Percentiles rank a stretch among this genome's conserved stretches.
Conservation (phyloP, 2,113 vertebrate genomes). For the Triplophysa rosa region DNA sequence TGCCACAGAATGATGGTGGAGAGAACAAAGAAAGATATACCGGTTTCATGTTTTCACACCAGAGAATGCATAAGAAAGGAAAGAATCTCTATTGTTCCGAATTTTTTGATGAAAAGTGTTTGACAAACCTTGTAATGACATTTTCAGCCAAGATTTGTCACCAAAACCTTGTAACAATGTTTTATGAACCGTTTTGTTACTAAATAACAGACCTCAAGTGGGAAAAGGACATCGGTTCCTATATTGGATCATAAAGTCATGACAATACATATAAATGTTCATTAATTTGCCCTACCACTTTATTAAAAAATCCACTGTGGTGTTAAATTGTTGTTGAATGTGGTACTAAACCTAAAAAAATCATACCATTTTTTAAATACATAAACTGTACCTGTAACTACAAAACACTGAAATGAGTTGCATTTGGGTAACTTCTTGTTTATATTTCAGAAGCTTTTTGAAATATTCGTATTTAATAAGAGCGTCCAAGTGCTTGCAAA, state of each 20-base stretch:
- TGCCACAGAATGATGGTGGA: slow-evolving; percentile 8
- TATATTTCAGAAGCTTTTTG: background rate
- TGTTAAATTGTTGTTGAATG: background rate
- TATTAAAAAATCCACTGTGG: background rate
- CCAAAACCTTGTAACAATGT: background rate
- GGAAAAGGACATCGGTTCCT: too few relatives aligned
- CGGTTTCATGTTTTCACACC: slow-evolving; percentile 7
- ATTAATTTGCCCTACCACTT: background rate
- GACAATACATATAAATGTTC: background rate
- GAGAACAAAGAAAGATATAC: slow-evolving; percentile 39
- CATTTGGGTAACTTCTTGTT: background rate
- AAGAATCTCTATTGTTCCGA: background rate
- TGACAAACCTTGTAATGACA: too few relatives aligned
- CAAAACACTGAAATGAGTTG: background rate
- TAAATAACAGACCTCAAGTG: too few relatives aligned
- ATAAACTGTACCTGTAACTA: background rate
- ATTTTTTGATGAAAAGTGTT: background rate
- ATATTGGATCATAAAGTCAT: background rate
- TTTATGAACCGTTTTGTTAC: background rate
- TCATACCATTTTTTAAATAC: too few relatives aligned
- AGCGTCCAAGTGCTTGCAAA: background rate
- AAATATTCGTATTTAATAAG: background rate
- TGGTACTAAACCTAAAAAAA: background rate
- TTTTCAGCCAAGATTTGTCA: too few relatives aligned
- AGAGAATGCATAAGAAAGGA: background rate